These are phyloP conservation scores for Diogma glabrata DNA, from an alignment of 2,888 invertebrate species.

Conservation along the genomic window DNA sequence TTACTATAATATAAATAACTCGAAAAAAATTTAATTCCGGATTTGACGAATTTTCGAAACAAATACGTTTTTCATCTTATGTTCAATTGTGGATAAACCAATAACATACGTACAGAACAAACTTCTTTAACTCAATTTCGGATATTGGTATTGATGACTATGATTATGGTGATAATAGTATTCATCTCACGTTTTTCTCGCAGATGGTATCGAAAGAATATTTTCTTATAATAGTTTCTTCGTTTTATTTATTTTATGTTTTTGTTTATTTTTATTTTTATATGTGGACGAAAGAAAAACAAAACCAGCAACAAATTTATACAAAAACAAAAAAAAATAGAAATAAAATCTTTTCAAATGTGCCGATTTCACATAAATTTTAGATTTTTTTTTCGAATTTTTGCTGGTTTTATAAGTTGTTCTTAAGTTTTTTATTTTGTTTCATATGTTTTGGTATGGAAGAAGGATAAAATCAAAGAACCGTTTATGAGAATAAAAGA, in stretches of 20 bases:
- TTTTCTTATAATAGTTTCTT: not conserved
- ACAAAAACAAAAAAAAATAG: conserved; percentile 1
- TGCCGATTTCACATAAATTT: conserved; percentile 8
- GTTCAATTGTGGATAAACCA: too few species aligned
- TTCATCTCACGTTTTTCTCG: conserved; percentile 11
- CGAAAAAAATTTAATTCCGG: too few species aligned
- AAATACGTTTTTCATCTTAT: too few species aligned
- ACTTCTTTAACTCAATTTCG: too few species aligned
- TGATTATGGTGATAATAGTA: not conserved
- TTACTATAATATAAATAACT: too few species aligned
- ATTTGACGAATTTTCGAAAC: too few species aligned
- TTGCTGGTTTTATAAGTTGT: not conserved
- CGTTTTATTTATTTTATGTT: not conserved
- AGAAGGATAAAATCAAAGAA: too few species aligned
- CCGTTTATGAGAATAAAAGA: too few species aligned
- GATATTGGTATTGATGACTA: conserved; percentile 2
- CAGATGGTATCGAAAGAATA: conserved; percentile 10
- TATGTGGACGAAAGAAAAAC: not conserved
- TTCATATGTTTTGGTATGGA: too few species aligned
- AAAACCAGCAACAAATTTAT: too few species aligned
- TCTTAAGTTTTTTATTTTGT: too few species aligned
- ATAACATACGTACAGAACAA: too few species aligned
- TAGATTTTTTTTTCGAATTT: not conserved
- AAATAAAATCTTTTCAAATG: conserved; percentile 1
- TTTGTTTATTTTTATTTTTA: conserved; percentile 3